A percentile compares a stretch with the other conserved stretches of the same genome.
Evolutionary conservation across 2,113 vertebrate species (phyloP).

Genomic region (Erythrocercus mccallii): DNA sequence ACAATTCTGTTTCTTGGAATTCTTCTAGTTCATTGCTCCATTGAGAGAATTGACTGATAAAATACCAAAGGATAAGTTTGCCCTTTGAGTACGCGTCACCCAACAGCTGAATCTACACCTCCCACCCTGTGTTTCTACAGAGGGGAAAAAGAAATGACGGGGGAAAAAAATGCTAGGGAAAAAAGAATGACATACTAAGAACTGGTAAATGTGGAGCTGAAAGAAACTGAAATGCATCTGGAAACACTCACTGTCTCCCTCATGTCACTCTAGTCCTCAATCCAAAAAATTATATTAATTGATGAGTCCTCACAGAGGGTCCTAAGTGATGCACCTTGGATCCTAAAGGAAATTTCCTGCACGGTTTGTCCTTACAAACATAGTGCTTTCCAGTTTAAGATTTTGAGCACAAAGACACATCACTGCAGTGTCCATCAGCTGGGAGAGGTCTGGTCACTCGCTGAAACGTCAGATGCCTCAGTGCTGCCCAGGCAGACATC

Average conservation of each 20-base stretch:
- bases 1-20: rapidly evolving
- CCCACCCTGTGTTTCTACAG: not conserved
- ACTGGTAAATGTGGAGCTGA: not conserved
- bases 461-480: not conserved
- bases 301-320: not conserved
- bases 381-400: not conserved
- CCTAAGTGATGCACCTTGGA: not conserved
- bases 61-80: not conserved
- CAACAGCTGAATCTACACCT: not conserved
- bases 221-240: not conserved
- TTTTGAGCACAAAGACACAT: not conserved
- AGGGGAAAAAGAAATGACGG: not conserved
- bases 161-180: rapidly evolving
- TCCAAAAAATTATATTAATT: not conserved
- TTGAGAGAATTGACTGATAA: not conserved
- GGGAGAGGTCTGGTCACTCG: not conserved
- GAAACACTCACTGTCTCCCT: not conserved
- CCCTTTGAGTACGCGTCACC: not conserved
- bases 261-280: not conserved
- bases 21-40: not conserved
- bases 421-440: not conserved
- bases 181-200: not conserved
- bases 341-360: not conserved
- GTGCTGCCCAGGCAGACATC: not conserved
- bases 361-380: rapidly evolving